Evolutionary conservation across 2,888 invertebrate species (phyloP).

Genomic region (Lycia hirtaria): DNA sequence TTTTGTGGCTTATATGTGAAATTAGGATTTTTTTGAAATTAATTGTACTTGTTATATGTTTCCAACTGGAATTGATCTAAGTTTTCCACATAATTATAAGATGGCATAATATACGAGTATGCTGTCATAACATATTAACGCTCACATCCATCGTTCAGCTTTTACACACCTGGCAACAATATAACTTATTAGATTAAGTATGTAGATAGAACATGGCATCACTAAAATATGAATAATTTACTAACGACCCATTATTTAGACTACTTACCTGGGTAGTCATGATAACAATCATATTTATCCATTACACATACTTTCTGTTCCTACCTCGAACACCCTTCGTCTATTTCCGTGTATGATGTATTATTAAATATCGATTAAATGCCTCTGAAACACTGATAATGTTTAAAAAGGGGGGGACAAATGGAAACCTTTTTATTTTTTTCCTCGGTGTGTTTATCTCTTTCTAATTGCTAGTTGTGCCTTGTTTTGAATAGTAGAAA

Average conservation of each 20-base stretch:
- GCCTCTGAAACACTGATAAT: slow-evolving; percentile 21
- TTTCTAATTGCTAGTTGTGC: not conserved
- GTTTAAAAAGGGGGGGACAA: slow-evolving; percentile 24
- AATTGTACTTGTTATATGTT: too few species aligned
- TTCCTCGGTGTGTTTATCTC: not conserved
- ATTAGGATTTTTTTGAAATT: too few species aligned
- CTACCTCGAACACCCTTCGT: slow-evolving; percentile 25
- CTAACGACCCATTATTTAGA: slow-evolving; percentile 8
- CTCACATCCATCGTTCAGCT: too few species aligned
- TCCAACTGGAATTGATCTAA: too few species aligned
- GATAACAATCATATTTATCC: slow-evolving; percentile 33
- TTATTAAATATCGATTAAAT: slow-evolving; percentile 50
- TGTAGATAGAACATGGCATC: not conserved
- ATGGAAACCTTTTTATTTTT: slow-evolving; percentile 9
- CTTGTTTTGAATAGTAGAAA: not conserved
- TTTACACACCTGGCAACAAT: too few species aligned
- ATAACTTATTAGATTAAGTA: not conserved
- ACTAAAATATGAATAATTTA: slow-evolving; percentile 10
- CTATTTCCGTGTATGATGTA: slow-evolving; percentile 28
- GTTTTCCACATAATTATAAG: too few species aligned
- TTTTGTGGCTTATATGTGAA: too few species aligned
- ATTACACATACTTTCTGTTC: slow-evolving; percentile 21
- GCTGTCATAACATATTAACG: too few species aligned
- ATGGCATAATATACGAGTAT: too few species aligned
- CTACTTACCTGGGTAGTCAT: slow-evolving; percentile 20